Conservation (phyloP, 1,140 invertebrate genomes). For the Goniozus legneri region DNA sequence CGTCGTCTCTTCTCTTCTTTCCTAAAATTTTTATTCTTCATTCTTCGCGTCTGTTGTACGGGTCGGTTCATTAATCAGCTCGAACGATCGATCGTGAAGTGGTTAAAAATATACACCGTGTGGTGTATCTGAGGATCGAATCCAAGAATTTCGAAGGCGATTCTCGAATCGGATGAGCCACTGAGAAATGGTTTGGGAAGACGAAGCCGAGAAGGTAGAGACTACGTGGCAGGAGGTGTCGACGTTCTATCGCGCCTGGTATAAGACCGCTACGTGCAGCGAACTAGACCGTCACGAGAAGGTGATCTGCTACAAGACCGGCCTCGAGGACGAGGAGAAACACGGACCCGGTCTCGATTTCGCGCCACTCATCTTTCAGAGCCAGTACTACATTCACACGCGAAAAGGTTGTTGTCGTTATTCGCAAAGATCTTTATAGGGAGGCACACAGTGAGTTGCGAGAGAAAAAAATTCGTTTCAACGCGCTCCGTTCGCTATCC, state of each 20-base stretch:
- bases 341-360: constrained; percentile 53
- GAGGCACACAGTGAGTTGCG: too few relatives aligned
- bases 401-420: constrained; percentile 60
- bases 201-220: constrained; percentile 24
- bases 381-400: constrained; percentile 62
- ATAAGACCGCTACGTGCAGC: constrained; percentile 64
- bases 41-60: too few relatives aligned
- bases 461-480: too few relatives aligned
- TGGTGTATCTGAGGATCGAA: too few relatives aligned
- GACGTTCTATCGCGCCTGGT: constrained; percentile 56
- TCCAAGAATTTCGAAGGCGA: too few relatives aligned
- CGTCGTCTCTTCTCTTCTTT: too few relatives aligned
- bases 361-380: constrained; percentile 59
- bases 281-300: constrained; percentile 60
- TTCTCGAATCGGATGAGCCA: too few relatives aligned
- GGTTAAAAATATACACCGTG: background rate
- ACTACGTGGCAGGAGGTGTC: constrained; percentile 53
- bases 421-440: too few relatives aligned
- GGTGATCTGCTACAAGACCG: constrained; percentile 50
- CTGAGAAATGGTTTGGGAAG: constrained; percentile 42
- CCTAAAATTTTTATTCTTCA: too few relatives aligned
- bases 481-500: too few relatives aligned
- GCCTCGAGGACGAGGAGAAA: constrained; percentile 4
- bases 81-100: background rate
- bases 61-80: background rate